Conservation (phyloP, 2,888 invertebrate species). For the Caenorhabditis auriculariae region DNA sequence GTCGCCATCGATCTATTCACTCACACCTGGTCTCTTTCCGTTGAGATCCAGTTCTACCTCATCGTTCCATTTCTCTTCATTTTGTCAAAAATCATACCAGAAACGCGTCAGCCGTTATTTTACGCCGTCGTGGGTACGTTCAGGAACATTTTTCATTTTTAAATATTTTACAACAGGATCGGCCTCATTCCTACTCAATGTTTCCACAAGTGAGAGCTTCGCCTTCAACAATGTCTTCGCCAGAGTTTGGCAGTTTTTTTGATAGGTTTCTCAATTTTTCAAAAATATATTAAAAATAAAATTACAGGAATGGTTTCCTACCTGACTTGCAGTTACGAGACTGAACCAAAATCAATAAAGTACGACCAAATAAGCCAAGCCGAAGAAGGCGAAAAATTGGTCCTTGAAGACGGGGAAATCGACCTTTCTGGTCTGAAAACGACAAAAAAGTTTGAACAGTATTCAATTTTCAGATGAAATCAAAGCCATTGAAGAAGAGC, state of each 20-base stretch:
- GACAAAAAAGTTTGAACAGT: no score
- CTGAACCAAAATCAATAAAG: no score
- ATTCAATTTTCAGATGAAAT: no score
- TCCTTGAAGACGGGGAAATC: no score
- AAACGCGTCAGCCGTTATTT: background rate
- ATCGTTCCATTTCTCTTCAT: constrained; percentile 27
- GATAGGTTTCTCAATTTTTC: no score
- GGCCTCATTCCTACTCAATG: constrained; percentile 2
- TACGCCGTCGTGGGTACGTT: constrained; percentile 5
- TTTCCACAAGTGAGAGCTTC: background rate
- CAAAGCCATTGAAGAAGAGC: no score
- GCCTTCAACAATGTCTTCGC: constrained; percentile 24
- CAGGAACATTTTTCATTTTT: background rate
- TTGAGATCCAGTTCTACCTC: constrained; percentile 42
- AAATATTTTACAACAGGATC: constrained; percentile 2
- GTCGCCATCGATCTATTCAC: constrained; percentile 35
- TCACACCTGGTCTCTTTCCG: constrained; percentile 43
- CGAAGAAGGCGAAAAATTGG: no score
- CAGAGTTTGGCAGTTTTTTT: constrained; percentile 32
- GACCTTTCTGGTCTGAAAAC: no score
- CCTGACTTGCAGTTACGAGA: no score
- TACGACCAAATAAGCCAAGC: no score
- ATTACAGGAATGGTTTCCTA: no score
- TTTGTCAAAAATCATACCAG: constrained; percentile 1
- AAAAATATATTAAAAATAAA: no score